A percentile compares a stretch with the other conserved stretches of the same genome.
These are phyloP conservation scores for Drosophila sproati DNA, from an alignment of 1,140 invertebrate species.

Conservation along the genomic window DNA sequence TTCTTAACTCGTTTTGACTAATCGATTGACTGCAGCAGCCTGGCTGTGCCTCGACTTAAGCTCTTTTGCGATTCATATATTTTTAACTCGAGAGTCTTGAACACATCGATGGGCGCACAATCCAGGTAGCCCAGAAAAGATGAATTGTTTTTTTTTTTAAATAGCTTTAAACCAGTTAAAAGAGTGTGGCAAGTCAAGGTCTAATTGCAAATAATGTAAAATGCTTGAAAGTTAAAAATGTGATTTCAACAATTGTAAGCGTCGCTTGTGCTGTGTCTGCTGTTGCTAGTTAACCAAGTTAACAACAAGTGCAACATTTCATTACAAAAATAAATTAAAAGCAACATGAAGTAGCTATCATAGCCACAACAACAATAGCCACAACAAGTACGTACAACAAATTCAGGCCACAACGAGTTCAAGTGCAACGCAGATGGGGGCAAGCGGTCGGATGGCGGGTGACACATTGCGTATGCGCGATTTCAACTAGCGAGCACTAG, in stretches of 20 bases:
- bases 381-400: slow-evolving; percentile 36
- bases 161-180: background rate
- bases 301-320: slow-evolving; percentile 70
- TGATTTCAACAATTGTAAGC: slow-evolving; percentile 21
- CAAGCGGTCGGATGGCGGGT: slow-evolving; percentile 45
- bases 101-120: no score
- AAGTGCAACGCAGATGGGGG: slow-evolving; percentile 53
- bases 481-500: slow-evolving; percentile 51
- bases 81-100: no score
- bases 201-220: slow-evolving; percentile 71
- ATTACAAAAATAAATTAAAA: slow-evolving; percentile 23
- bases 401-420: slow-evolving; percentile 55
- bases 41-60: background rate
- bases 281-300: slow-evolving; percentile 58
- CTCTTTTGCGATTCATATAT: no score
- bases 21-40: background rate
- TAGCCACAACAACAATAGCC: slow-evolving; percentile 12
- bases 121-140: no score
- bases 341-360: slow-evolving; percentile 17
- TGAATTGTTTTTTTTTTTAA: no score
- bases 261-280: slow-evolving; percentile 1
- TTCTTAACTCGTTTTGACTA: slow-evolving; percentile 34
- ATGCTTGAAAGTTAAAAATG: slow-evolving; percentile 43
- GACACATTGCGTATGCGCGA: slow-evolving; percentile 78
- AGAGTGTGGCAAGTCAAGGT: slow-evolving; percentile 66